Evolutionary conservation across 2,888 invertebrate species (phyloP), one percentile per base, ranked within the genome.

Genomic region (Chymomyza procnemis): DNA sequence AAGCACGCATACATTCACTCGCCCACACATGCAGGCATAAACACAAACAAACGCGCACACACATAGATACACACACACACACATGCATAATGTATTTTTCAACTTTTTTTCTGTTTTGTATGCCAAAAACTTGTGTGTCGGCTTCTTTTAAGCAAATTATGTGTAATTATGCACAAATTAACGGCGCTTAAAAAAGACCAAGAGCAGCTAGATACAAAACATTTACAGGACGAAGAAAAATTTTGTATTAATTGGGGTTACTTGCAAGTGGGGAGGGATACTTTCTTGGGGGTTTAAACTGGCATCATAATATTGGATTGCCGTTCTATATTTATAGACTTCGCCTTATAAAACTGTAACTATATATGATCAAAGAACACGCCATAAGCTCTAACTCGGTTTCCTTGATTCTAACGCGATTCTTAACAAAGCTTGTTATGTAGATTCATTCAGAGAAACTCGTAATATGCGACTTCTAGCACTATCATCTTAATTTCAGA

Each of bases 81-180:
- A 74, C 69, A 86, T 86, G 81, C 82, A 86, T 81, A 82, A 75
- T 87, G 85, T 82, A 81, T 86, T 79, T 79, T 66, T 61, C 41
- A 69, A 66, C 64, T 26, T 65, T 61, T 65, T 61, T 66, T 18
- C 21, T 54, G 54, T 57, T n/a, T 67, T 63, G 54, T 66, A 52
- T 64, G 74, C 74, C 34, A 66, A 71, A 69, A 79, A 75, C 64
- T 71, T 77, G 78, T 73, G 54, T 60, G 70, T 70, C 70, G 67
- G 69, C 76, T 75, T 71, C 57, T 74, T 74, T 74, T 68, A 71
- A 66, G 69, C 80, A 83, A 83, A 83, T 86, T 79, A 70, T 72
- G 64, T 75, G 72, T 75, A 85, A 87, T 82, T 82, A 82, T 71
- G 72, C 85, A 72, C 83, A 82, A 82, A 82, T 82, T 87, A 82